Percentiles rank a stretch among this genome's conserved stretches.
Evolutionary conservation across 2,888 invertebrate species (phyloP).

Genomic region (Ellobium chinense): DNA sequence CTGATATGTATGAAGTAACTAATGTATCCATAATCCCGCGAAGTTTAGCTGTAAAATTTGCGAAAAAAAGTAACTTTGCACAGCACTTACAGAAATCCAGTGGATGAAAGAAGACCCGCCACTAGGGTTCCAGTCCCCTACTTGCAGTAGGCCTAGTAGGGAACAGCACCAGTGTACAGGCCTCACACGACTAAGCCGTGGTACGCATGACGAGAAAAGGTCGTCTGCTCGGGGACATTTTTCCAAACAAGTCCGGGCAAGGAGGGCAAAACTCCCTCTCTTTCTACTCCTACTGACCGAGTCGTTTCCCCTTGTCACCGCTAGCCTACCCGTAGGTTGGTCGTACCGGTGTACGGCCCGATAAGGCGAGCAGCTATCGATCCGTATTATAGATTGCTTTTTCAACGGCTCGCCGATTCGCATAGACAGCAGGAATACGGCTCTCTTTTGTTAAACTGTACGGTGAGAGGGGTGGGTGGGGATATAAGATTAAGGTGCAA

Average conservation of each 20-base stretch:
- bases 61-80: background rate
- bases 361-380: background rate
- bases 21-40: no score
- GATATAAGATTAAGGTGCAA: no score
- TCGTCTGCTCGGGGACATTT: background rate
- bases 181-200: no score
- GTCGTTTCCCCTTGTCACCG: background rate
- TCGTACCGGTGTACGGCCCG: no score
- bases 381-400: slow-evolving; percentile 5
- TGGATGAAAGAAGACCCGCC: background rate
- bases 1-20: no score
- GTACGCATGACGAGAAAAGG: no score
- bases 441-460: no score
- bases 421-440: no score
- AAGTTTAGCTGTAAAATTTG: no score
- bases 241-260: slow-evolving; percentile 6
- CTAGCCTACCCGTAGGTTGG: no score
- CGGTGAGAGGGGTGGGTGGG: no score
- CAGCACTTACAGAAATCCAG: background rate
- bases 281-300: background rate
- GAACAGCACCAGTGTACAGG: no score
- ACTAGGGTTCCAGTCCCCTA: background rate
- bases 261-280: background rate
- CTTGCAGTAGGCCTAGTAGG: background rate
- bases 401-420: background rate